Conservation (phyloP, 2,113 vertebrate species). For the Calyptomena viridis region DNA sequence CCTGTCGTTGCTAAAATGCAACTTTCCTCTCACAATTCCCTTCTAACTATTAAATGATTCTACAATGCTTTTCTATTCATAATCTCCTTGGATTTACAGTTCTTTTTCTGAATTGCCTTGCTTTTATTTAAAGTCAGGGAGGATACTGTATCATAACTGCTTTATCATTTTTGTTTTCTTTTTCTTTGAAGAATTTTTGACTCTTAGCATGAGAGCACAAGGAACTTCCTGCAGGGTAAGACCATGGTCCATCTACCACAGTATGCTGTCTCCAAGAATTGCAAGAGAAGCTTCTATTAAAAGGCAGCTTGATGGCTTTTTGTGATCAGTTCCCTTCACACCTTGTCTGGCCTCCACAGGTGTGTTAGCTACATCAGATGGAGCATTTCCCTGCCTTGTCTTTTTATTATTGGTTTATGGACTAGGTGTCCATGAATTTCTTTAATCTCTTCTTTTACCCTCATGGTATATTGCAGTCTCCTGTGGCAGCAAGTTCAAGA, state of each 20-base stretch:
- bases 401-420: background rate
- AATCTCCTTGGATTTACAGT: background rate
- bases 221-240: background rate
- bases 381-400: background rate
- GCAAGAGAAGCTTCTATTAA: background rate
- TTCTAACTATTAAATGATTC: background rate
- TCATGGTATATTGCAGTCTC: background rate
- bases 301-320: background rate
- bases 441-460: background rate
- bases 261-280: background rate
- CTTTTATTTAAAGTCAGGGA: background rate
- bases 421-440: background rate
- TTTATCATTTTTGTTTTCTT: background rate
- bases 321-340: background rate
- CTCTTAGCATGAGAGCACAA: background rate
- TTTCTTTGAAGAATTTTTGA: background rate
- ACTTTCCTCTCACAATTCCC: background rate
- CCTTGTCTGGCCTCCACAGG: background rate
- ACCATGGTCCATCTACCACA: background rate
- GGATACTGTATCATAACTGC: background rate
- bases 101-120: background rate
- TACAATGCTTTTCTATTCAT: background rate
- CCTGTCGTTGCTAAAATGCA: background rate
- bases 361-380: background rate
- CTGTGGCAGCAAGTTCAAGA: background rate